These are phyloP conservation scores for Rosalia funebris DNA, from an alignment of 2,888 invertebrate genomes.

Conservation along the genomic window DNA sequence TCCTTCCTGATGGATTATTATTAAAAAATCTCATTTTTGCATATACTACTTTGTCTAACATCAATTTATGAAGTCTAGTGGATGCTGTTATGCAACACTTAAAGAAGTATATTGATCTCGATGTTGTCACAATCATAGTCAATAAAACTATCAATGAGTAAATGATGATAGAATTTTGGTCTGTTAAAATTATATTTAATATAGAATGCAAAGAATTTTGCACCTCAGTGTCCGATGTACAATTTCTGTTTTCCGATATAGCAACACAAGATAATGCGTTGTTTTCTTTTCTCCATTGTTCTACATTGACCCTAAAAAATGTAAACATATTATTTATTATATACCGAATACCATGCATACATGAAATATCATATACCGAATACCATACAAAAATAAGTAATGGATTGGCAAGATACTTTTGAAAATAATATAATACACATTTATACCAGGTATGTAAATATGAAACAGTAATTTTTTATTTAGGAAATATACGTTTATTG, in stretches of 20 bases:
- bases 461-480: too few species aligned
- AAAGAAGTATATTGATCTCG: conserved; percentile 65
- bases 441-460: too few species aligned
- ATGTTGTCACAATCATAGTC: conserved; percentile 61
- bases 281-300: conserved; percentile 68
- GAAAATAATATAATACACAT: too few species aligned
- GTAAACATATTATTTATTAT: too few species aligned
- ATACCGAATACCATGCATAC: too few species aligned
- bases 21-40: conserved; percentile 75
- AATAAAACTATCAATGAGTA: conserved; percentile 43
- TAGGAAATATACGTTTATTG: too few species aligned
- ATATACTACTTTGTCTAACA: conserved; percentile 65
- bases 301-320: conserved; percentile 43
- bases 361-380: too few species aligned
- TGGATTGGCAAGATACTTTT: too few species aligned
- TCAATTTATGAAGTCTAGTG: conserved; percentile 66
- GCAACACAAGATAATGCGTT: conserved; percentile 54
- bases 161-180: conserved; percentile 59
- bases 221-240: not conserved
- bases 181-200: not conserved
- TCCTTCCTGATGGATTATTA: conserved; percentile 69
- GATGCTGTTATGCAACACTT: conserved; percentile 66
- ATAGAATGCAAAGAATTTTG: not conserved
- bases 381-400: too few species aligned
- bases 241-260: not conserved